A percentile compares a stretch with the other conserved stretches of the same genome.
Conservation (phyloP, 2,113 vertebrate genomes). For the Steatornis caripensis region DNA sequence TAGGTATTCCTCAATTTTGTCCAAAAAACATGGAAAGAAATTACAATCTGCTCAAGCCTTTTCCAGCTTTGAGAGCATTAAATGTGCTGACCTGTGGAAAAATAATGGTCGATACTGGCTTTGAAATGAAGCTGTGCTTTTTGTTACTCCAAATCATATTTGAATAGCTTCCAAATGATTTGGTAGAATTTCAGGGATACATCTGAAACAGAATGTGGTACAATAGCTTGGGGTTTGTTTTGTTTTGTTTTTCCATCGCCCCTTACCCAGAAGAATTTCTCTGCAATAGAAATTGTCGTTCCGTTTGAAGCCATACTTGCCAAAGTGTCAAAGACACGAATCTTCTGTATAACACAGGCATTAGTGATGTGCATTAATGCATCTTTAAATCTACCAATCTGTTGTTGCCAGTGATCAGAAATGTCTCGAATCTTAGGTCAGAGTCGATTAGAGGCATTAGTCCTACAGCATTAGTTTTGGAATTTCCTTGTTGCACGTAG, state of each 20-base stretch:
- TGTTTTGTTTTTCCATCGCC: neutral
- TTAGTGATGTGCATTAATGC: neutral
- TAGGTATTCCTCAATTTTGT: neutral
- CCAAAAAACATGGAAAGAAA: neutral
- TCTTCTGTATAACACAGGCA: too few relatives aligned
- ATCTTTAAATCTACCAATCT: neutral
- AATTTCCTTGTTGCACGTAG: neutral
- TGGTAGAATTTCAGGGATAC: neutral
- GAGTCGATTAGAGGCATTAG: neutral
- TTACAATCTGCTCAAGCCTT: neutral
- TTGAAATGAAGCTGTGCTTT: neutral
- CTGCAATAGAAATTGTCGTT: neutral
- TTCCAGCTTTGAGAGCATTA: neutral
- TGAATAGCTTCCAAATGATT: neutral
- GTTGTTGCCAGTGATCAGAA: neutral
- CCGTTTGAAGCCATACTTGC: neutral
- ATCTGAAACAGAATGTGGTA: neutral
- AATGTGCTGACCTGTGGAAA: neutral
- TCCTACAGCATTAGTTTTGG: neutral
- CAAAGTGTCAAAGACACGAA: accelerated
- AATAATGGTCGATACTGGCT: neutral
- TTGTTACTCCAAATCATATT: neutral
- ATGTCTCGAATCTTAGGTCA: neutral
- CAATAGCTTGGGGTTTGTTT: neutral
- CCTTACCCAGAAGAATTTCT: neutral